Evolutionary conservation across 2,888 invertebrate genomes (phyloP), one percentile per base, ranked within the genome.

Genomic region (Scaptomyza flava): DNA sequence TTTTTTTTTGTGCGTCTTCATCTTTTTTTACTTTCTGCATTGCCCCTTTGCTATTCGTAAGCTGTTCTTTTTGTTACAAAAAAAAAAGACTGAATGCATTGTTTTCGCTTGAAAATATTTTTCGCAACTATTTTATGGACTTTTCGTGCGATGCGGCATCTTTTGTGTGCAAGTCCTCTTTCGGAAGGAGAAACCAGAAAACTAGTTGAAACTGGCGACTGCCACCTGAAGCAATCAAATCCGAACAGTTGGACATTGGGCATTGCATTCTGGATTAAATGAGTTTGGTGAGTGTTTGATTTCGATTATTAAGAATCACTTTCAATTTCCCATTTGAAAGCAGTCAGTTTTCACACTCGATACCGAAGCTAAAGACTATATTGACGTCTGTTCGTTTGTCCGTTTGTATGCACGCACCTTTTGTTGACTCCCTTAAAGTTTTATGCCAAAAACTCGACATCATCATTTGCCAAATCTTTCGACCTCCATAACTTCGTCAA

Each of bases 101-200:
- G 82, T 82, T 87, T 82, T 73, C 68, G 45, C 47, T 48, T 7
- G 57, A 84, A 84, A 87, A 82, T 81, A 81, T 81, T 87, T 87
- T 75, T 51, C 51, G 66, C 72, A 77, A 80, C 81, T 81, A 78
- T 80, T 78, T 78, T 72, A 71, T 52, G 63, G 42, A 58, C 52
- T 42, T 43, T 60, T 45, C 58, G 48, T 63, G 65, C 70, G 17
- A 42, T 64, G 57, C 41, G 54, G 51, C 66, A 45, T 63, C 70
- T 62, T 70, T 76, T 72, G 68, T 64, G 50, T 12, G 9, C 12
- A 50, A 34, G 20, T 50, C 9, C 50, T 4, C 23, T 41, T 30
- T 2, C 2, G 31, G 38, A 62, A 51, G 65, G n/a, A 36, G 12
- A 48, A 42, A 54, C 34, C 33, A 20, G 36, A 34, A 31, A 30